Evolutionary conservation across 1,140 invertebrate genomes (phyloP).

Genomic region (Brachionus koreanus): DNA sequence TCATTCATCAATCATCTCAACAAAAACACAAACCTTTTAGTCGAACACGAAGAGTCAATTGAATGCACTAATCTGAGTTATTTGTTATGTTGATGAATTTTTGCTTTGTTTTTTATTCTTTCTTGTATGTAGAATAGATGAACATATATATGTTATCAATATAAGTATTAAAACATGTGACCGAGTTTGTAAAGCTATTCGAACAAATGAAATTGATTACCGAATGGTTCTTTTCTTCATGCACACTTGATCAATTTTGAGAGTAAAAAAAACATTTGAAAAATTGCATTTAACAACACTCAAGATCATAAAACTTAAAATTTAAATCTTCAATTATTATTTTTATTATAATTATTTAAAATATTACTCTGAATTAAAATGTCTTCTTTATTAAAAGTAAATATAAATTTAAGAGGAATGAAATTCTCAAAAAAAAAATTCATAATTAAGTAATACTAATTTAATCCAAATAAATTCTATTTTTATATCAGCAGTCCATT

Average conservation of each 20-base stretch:
- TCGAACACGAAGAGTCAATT: conserved; percentile 7
- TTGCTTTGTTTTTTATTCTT: conserved; percentile 11
- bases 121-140: not conserved
- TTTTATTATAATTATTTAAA: no score
- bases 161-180: not conserved
- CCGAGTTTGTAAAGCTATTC: not conserved
- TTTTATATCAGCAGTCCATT: no score
- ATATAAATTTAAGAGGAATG: no score
- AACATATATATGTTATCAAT: no score
- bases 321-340: not conserved
- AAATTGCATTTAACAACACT: not conserved
- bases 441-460: no score
- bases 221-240: not conserved
- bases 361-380: no score
- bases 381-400: no score
- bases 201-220: not conserved
- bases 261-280: not conserved
- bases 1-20: not conserved
- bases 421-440: no score
- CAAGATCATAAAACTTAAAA: not conserved
- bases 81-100: not conserved
- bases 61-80: not conserved
- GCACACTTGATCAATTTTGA: not conserved
- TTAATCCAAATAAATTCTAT: no score
- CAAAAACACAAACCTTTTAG: not conserved